A percentile compares a stretch with the other conserved stretches of the same genome.
phyloP scores from a whole-genome alignment of 2,113 vertebrate species.

The Scomber japonicus region DNA sequence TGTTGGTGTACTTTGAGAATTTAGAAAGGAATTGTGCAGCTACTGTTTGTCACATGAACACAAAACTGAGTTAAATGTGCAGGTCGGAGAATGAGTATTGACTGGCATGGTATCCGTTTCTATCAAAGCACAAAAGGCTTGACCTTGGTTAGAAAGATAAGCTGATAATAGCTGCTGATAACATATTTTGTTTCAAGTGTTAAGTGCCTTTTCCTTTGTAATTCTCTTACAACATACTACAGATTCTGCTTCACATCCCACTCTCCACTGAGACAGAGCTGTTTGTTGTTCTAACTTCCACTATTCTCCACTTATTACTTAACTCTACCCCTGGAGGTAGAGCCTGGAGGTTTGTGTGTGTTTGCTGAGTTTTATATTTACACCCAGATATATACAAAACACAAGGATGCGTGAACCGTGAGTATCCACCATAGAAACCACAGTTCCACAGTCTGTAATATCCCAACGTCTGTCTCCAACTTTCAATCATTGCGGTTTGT shows the following conservation, averaged over 20 bases:
- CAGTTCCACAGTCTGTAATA: not conserved
- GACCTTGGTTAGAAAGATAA: constrained; percentile 36
- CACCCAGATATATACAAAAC: not conserved
- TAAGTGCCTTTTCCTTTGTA: not conserved
- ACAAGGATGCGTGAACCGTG: not conserved
- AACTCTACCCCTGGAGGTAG: too few species aligned
- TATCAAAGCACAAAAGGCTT: constrained; percentile 1
- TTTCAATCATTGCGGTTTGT: not conserved
- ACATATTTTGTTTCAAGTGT: too few species aligned
- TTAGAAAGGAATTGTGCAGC: constrained; percentile 13
- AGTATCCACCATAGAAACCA: not conserved
- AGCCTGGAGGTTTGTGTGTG: not conserved
- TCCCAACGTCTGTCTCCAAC: constrained; percentile 19
- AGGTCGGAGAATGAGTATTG: not conserved
- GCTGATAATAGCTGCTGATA: not conserved
- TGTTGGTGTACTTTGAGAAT: constrained; percentile 4
- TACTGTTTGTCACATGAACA: not conserved
- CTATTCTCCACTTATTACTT: not conserved
- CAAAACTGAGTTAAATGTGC: not conserved
- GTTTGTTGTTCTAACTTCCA: not conserved
- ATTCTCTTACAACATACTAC: not conserved
- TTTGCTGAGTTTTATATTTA: not conserved
- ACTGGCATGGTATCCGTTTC: not conserved
- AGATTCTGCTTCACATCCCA: not conserved
- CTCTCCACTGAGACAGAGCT: not conserved